Evolutionary conservation across 2,888 invertebrate species (phyloP), one percentile per base, ranked within the genome.

Genomic region (Cerceris rybyensis): DNA sequence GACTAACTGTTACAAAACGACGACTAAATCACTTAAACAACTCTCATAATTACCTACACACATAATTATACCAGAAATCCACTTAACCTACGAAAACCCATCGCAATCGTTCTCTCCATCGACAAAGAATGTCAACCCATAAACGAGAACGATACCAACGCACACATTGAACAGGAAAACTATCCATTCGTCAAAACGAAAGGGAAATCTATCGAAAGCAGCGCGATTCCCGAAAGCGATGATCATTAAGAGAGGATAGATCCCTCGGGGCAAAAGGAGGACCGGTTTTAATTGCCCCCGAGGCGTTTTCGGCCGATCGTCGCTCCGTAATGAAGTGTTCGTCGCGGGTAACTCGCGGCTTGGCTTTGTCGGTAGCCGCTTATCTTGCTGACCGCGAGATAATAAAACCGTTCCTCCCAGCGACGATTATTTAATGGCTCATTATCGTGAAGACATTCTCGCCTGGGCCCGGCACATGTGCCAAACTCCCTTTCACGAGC

Each of bases 341-440:
- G 86, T 73, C 79, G 70, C 73, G 58, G 76, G 73, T 55, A 63
- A 75, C 70, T 74, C 72, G 70, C 64, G 75, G 67, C 54, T 55
- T 28, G 28, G 72, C 82, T 86, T 86, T 80, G 86, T 78, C 79
- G 78, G 81, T 60, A 42, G 66, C 60, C 11, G 67, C 61, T 79
- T 83, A 84, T 82, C 86, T 72, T 49, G 55, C 72, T 60, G 76
- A 60, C 78, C 61, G 65, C 66, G 73, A 80, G 84, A 86, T 85
- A 86, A 85, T 86, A 80, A 85, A 85, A 85, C 78, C 79, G 77
- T 85, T 79, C 76, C 74, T n/a, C 61, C 64, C 68, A 67, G 71
- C 75, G 84, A 82, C 82, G 84, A 87, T 86, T 81, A 87, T 87
- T 86, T 87, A 86, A 86, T 86, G 84, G 82, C 82, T 87, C 87